Base-by-base conservation (phyloP, 2,888 invertebrate genomes). In the Bellardia pandia region DNA sequence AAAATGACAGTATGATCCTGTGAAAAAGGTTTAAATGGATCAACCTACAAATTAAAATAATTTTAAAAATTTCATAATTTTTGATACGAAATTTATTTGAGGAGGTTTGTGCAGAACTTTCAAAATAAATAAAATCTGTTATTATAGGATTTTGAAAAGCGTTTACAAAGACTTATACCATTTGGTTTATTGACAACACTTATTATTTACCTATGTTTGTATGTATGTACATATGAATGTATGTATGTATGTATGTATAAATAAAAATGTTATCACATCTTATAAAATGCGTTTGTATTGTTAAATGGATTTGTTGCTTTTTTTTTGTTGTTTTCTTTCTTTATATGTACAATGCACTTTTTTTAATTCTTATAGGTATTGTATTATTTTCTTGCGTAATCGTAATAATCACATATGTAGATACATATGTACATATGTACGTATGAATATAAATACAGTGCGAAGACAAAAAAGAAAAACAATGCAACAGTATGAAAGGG, bases 321-420 rank as follows among this genome's bases (percentile, higher is more conserved):
- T 64, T 56, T 79, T 56, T 77, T 64, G 40, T 76, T 37, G 33
- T 42, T 76, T n/a, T 45, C 5, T 68, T 68, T 42, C 8, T 69
- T 69, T 30, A 37, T 37, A n/a, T 6, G 6, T 37, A 62, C 62
- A 37, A 71, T 58, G 66, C 42, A 66, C 51, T 33, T 58, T 14
- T 14, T 14, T 51, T 33, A 58, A 30, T 51, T 66, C 37, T 23
- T 13, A 30, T 42, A n/a, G n/a, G n/a, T n/a, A 42, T 33, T 74
- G 74, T 68, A 42, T 80, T 85, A 51, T 66, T 42, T 56, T 80
- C 42, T 85, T 85, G 85, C 85, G 79, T 82, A 81, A 76, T 85
- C 58, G 60, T 64, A 33, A 51, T 58, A 62, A 48, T 78, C 58
- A 33, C 48, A 62, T 71, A n/a, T n/a, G n/a, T n/a, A n/a, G n/a